Evolutionary conservation across 2,113 vertebrate genomes (phyloP).

Genomic region (Poecilia latipinna): DNA sequence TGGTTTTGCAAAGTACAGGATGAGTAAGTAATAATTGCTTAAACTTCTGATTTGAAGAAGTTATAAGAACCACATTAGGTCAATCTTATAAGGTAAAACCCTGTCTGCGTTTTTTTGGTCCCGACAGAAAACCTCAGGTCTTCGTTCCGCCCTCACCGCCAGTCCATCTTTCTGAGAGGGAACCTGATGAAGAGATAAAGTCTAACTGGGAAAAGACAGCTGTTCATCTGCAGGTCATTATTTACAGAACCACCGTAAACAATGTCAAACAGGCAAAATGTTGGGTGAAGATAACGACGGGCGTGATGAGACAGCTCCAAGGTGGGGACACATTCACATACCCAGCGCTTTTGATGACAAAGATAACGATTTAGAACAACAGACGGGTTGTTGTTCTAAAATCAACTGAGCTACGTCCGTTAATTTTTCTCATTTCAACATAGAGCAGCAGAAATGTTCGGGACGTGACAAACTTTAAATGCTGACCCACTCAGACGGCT

Average conservation of each 20-base stretch:
- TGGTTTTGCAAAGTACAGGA: no score
- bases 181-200: slow-evolving; percentile 50
- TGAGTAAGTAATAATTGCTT: no score
- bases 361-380: slow-evolving; percentile 18
- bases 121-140: background rate
- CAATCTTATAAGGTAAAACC: no score
- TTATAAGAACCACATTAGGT: no score
- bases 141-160: slow-evolving; percentile 4
- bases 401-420: background rate
- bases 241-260: slow-evolving; percentile 44
- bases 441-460: background rate
- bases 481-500: no score
- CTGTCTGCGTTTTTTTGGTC: background rate
- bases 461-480: background rate
- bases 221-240: slow-evolving; percentile 50
- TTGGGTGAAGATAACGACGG: slow-evolving; percentile 38
- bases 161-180: slow-evolving; percentile 27
- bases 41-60: background rate
- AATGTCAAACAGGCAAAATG: slow-evolving; percentile 51
- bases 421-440: background rate
- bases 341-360: background rate
- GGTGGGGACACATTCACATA: background rate
- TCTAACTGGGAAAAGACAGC: slow-evolving; percentile 21
- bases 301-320: slow-evolving; percentile 28
- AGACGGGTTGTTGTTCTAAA: no score